Percentiles rank a stretch among this genome's conserved stretches.
Evolutionary conservation across 2,113 vertebrate genomes (phyloP).

Genomic region (Lipophrys pholis): DNA sequence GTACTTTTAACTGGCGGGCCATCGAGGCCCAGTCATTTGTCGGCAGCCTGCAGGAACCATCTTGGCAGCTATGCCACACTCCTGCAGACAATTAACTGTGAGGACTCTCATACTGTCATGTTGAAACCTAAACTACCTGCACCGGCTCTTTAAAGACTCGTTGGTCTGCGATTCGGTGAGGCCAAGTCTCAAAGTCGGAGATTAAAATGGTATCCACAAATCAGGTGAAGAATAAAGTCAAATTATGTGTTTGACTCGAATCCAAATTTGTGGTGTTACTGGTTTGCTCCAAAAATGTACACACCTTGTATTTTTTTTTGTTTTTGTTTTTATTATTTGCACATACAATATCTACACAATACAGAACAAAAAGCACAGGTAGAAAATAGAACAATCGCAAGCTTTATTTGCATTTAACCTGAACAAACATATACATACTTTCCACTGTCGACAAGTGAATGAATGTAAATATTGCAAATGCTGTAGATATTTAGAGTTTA

Average conservation of each 20-base stretch:
- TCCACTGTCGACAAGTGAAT: conserved; percentile 18
- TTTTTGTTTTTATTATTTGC: not conserved
- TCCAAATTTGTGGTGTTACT: too few species aligned
- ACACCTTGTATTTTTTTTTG: too few species aligned
- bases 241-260: not conserved
- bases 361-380: not conserved
- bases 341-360: not conserved
- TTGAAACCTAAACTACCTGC: conserved; percentile 42
- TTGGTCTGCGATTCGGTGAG: too few species aligned
- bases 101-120: conserved; percentile 55
- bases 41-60: conserved; percentile 41
- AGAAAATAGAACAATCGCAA: conserved; percentile 45
- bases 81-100: conserved; percentile 42
- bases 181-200: too few species aligned
- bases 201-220: not conserved
- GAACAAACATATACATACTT: conserved; percentile 50
- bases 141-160: not conserved
- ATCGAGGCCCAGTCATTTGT: conserved; percentile 42
- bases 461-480: conserved; percentile 35
- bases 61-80: conserved; percentile 31
- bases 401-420: conserved; percentile 63
- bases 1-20: conserved; percentile 63
- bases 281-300: too few species aligned
- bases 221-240: not conserved
- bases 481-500: not conserved